Conservation (phyloP, 2,113 vertebrate species). For the Alosa alosa region DNA sequence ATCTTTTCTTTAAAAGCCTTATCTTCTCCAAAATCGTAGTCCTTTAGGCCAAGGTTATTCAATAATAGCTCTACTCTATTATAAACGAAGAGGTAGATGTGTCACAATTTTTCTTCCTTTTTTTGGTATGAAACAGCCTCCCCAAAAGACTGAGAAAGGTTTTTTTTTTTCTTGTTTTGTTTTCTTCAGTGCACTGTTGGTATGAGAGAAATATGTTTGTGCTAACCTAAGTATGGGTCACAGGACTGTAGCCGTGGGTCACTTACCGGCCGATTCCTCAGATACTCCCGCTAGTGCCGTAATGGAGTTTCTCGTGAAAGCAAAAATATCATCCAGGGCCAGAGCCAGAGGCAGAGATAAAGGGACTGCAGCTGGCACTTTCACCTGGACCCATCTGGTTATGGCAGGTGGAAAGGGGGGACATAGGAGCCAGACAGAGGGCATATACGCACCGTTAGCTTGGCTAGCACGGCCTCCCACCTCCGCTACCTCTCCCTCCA, state of each 20-base stretch:
- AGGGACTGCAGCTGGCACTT: neutral
- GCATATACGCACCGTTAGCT: neutral
- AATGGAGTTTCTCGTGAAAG: neutral
- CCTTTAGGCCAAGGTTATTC: neutral
- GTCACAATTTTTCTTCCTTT: neutral
- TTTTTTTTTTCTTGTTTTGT: neutral
- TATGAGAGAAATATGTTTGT: conserved; percentile 18
- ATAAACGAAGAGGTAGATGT: neutral
- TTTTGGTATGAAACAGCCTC: neutral
- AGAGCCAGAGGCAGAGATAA: neutral
- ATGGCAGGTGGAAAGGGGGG: neutral
- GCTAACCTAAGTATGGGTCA: conserved; percentile 22
- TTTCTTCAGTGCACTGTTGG: neutral
- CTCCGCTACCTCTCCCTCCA: neutral
- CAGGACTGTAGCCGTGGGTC: neutral
- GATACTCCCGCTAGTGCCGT: conserved; percentile 3
- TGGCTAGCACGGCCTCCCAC: too few species aligned
- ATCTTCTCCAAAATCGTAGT: neutral
- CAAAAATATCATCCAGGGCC: conserved; percentile 9
- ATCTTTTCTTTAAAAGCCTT: neutral
- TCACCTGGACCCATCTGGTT: neutral
- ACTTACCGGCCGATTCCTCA: neutral
- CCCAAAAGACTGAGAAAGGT: neutral
- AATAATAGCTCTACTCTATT: conserved; percentile 2
- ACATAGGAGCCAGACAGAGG: neutral